These are phyloP conservation scores for Pyrrhosoma nymphula DNA, from an alignment of 2,888 invertebrate genomes.

Conservation along the genomic window DNA sequence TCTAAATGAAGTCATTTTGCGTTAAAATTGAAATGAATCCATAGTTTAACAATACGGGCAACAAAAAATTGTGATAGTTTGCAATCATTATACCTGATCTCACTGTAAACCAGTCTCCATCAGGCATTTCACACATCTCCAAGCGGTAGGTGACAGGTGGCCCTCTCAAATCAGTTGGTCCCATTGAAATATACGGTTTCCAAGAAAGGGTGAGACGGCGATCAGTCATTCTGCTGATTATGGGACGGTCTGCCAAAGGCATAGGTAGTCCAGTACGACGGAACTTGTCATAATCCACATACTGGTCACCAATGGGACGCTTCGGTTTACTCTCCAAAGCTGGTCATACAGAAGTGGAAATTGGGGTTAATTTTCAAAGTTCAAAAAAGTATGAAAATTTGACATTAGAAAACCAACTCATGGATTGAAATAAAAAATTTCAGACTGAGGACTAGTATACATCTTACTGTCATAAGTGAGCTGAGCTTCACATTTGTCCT, in stretches of 20 bases:
- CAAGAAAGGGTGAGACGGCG: slow-evolving; percentile 93
- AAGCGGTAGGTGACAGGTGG: slow-evolving; percentile 94
- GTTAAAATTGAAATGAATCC: slow-evolving; percentile 52
- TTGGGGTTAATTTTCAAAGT: neutral
- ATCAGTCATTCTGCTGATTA: slow-evolving; percentile 95
- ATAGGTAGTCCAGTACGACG: slow-evolving; percentile 91
- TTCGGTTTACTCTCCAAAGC: slow-evolving; percentile 81
- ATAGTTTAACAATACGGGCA: slow-evolving; percentile 45
- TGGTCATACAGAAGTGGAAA: slow-evolving; percentile 74
- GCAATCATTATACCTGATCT: slow-evolving; percentile 81
- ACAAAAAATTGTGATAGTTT: neutral
- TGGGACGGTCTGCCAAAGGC: slow-evolving; percentile 93
- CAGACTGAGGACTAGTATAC: neutral
- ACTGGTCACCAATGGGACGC: slow-evolving; percentile 83
- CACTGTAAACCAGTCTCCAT: slow-evolving; percentile 95
- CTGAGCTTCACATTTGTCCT: slow-evolving; percentile 88
- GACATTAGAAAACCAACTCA: neutral
- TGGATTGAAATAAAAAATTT: neutral
- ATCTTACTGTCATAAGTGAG: slow-evolving; percentile 89
- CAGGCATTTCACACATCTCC: slow-evolving; percentile 95
- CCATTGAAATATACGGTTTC: slow-evolving; percentile 94
- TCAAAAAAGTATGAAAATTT: neutral
- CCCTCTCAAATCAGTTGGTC: slow-evolving; percentile 83
- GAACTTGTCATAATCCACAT: slow-evolving; percentile 90
- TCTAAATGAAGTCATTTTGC: neutral